Conservation (phyloP, 1,140 invertebrate genomes). For the Rhopalosiphum padi region DNA sequence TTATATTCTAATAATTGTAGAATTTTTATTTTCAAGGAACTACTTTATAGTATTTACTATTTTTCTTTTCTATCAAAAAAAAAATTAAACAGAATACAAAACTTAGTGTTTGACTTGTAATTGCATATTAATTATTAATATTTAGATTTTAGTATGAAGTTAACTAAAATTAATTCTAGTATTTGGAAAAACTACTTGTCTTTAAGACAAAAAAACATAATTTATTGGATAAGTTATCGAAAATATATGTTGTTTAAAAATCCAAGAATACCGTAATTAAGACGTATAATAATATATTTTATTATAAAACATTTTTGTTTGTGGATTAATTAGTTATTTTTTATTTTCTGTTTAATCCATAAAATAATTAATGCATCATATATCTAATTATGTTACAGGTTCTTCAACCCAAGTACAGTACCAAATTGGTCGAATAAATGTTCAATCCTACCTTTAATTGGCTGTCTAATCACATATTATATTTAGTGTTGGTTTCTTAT, state of each 20-base stretch:
- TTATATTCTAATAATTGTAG: no score
- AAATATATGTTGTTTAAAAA: background rate
- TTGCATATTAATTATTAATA: background rate
- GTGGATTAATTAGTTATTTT: background rate
- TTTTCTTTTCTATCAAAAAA: no score
- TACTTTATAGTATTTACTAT: no score
- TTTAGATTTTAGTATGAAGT: background rate
- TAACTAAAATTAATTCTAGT: background rate
- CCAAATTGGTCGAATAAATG: conserved; percentile 49
- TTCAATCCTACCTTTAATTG: conserved; percentile 50
- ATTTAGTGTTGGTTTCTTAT: background rate
- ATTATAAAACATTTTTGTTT: background rate
- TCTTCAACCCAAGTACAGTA: conserved; percentile 41
- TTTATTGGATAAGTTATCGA: background rate
- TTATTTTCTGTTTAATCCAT: background rate
- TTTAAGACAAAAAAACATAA: background rate
- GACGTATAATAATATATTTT: background rate
- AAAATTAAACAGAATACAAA: no score
- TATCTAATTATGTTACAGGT: conserved; percentile 33
- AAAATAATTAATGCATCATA: background rate
- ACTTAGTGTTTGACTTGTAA: no score
- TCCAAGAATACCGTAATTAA: background rate
- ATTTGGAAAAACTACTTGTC: background rate
- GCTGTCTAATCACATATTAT: background rate
- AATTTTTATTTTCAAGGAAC: no score